Evolutionary conservation across 2,113 vertebrate genomes (phyloP).

Genomic region (Chaenogobius annularis): DNA sequence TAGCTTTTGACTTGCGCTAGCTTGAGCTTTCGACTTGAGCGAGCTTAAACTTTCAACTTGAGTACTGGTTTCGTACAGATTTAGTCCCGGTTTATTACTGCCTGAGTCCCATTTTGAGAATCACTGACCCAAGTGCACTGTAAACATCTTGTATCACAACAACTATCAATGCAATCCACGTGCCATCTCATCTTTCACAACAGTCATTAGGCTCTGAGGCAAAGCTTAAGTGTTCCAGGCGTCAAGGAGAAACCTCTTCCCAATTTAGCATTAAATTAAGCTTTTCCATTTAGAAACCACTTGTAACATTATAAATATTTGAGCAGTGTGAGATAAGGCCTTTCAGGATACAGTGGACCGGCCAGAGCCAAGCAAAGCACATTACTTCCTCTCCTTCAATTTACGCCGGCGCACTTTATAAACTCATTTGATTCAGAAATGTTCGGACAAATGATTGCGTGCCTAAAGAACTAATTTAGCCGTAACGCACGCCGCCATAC

Average conservation of each 20-base stretch:
- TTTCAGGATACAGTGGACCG: neutral
- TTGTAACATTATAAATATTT: slow-evolving; percentile 7
- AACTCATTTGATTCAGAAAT: slow-evolving; percentile 21
- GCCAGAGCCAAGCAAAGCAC: neutral
- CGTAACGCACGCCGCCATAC: slow-evolving; percentile 14
- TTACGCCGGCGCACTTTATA: slow-evolving; percentile 9
- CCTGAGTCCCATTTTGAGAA: neutral
- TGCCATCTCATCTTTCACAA: slow-evolving; percentile 1
- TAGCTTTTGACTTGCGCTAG: too few relatives aligned
- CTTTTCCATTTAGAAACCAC: neutral
- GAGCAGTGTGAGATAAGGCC: neutral
- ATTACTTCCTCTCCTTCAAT: slow-evolving; percentile 5
- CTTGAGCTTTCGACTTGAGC: too few relatives aligned
- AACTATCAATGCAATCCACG: neutral
- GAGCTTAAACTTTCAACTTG: too few relatives aligned
- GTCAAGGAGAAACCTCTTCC: neutral
- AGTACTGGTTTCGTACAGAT: too few relatives aligned
- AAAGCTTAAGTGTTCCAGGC: neutral
- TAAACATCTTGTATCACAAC: neutral
- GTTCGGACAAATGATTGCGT: slow-evolving; percentile 16
- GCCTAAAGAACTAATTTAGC: slow-evolving; percentile 33
- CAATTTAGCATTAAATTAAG: slow-evolving; percentile 5
- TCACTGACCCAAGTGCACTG: neutral
- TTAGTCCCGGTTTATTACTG: neutral
- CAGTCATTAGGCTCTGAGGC: neutral